Evolutionary conservation across 1,140 invertebrate genomes (phyloP).

Genomic region (Bilobella aurantiaca): DNA sequence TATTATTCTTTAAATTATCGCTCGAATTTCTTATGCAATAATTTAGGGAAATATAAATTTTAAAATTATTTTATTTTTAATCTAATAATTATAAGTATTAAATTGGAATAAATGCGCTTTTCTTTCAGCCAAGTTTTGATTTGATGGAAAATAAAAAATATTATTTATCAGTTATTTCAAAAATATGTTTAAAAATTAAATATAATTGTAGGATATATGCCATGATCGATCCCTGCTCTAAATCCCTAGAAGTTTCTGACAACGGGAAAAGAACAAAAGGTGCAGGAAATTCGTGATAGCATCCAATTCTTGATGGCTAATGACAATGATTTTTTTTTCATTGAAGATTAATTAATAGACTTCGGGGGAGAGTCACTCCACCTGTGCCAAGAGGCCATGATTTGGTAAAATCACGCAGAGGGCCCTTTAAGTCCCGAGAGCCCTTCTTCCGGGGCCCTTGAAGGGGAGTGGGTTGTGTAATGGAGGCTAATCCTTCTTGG

Average conservation of each 20-base stretch:
- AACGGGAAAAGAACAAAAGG: constrained; percentile 1
- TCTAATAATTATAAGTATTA: too few species aligned
- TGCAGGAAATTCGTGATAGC: constrained; percentile 4
- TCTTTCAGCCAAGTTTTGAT: not conserved
- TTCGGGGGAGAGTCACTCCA: not conserved
- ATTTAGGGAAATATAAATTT: too few species aligned
- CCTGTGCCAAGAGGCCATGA: not conserved
- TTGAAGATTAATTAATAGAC: not conserved
- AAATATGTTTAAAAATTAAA: not conserved
- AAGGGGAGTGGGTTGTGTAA: not conserved
- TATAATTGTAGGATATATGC: not conserved
- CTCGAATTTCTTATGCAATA: too few species aligned
- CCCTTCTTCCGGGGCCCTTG: not conserved
- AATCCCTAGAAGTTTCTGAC: not conserved
- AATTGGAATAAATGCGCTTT: not conserved
- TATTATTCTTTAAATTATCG: not conserved
- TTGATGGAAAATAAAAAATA: too few species aligned
- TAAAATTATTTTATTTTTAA: too few species aligned
- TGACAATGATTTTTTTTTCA: not conserved
- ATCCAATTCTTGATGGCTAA: not conserved
- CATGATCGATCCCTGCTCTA: not conserved
- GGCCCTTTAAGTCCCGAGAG: not conserved
- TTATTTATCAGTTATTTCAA: not conserved
- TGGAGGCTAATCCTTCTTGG: not conserved
- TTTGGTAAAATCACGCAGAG: constrained; percentile 1